A percentile compares a stretch with the other conserved stretches of the same genome.
Evolutionary conservation across 2,797 vertebrate genomes (phyloP).

Genomic region (Melanotaenia maccullochi): DNA sequence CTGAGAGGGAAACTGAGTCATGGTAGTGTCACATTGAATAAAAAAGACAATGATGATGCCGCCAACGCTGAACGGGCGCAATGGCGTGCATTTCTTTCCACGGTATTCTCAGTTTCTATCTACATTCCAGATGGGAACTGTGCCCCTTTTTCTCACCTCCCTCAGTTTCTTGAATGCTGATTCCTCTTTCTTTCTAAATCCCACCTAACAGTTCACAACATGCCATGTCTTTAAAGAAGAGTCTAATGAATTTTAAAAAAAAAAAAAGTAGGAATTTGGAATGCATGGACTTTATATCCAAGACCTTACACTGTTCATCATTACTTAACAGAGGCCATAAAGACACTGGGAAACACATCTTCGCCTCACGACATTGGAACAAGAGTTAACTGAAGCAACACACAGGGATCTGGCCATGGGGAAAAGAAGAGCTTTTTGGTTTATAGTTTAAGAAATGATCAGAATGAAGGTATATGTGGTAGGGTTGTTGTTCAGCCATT

Average conservation of each 20-base stretch:
- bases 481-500: constrained; percentile 78
- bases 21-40: constrained; percentile 52
- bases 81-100: constrained; percentile 51
- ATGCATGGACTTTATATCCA: constrained; percentile 87
- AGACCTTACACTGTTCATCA: constrained; percentile 98
- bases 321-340: constrained; percentile 89
- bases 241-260: constrained; percentile 60
- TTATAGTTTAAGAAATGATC: constrained; percentile 16
- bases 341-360: constrained; percentile 80
- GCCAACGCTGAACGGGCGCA: constrained; percentile 21
- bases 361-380: constrained; percentile 49
- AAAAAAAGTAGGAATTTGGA: constrained; percentile 65
- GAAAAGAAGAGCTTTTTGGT: constrained; percentile 49
- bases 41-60: constrained; percentile 41
- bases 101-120: constrained; percentile 80
- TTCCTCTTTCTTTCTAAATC: constrained; percentile 55
- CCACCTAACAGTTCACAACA: constrained; percentile 44
- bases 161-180: constrained; percentile 78
- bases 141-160: constrained; percentile 51
- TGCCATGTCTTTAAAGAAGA: constrained; percentile 76
- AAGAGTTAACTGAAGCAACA: constrained; percentile 59
- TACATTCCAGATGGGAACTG: constrained; percentile 88
- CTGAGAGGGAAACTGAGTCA: constrained; percentile 31
- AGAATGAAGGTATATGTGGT: constrained; percentile 47
- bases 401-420: constrained; percentile 53